Evolutionary conservation across 2,888 invertebrate genomes (phyloP).

Genomic region (Papilio gigon): DNA sequence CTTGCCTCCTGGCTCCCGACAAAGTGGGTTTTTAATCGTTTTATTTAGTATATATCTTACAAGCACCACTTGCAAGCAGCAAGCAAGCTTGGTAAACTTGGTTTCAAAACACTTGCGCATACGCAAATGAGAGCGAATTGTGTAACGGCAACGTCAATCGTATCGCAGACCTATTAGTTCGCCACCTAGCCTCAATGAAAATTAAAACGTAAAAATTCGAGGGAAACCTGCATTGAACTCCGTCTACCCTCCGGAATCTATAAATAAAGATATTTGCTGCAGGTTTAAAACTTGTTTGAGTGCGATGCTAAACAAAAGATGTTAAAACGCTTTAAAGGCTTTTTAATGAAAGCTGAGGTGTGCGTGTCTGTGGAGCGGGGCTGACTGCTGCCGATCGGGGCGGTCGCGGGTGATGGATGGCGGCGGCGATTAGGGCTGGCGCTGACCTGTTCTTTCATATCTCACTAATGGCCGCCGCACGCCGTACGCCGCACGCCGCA

Average conservation of each 20-base stretch:
- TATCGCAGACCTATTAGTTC: too few relatives aligned
- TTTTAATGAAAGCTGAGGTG: not conserved
- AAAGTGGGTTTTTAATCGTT: constrained; percentile 33
- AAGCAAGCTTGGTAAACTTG: not conserved
- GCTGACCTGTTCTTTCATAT: constrained; percentile 82
- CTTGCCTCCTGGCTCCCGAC: not conserved
- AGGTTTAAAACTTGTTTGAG: too few relatives aligned
- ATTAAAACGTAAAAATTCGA: too few relatives aligned
- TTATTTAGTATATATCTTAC: not conserved
- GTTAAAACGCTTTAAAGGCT: not conserved
- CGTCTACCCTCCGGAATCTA: too few relatives aligned
- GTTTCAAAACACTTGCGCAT: too few relatives aligned
- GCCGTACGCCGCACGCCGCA: constrained; percentile 52
- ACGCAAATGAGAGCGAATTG: too few relatives aligned
- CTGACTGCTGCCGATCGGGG: constrained; percentile 66
- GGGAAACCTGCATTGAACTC: too few relatives aligned
- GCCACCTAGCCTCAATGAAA: too few relatives aligned
- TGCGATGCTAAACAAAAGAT: too few relatives aligned
- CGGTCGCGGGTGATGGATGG: constrained; percentile 81
- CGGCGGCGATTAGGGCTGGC: constrained; percentile 79
- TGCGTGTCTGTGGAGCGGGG: constrained; percentile 31
- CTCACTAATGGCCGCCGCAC: constrained; percentile 73
- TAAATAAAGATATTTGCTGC: too few relatives aligned
- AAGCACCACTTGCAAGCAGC: not conserved
- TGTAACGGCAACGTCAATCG: too few relatives aligned